A percentile compares a stretch with the other conserved stretches of the same genome.
Conservation (phyloP, 2,113 vertebrate species). For the Irena cyanogastra region DNA sequence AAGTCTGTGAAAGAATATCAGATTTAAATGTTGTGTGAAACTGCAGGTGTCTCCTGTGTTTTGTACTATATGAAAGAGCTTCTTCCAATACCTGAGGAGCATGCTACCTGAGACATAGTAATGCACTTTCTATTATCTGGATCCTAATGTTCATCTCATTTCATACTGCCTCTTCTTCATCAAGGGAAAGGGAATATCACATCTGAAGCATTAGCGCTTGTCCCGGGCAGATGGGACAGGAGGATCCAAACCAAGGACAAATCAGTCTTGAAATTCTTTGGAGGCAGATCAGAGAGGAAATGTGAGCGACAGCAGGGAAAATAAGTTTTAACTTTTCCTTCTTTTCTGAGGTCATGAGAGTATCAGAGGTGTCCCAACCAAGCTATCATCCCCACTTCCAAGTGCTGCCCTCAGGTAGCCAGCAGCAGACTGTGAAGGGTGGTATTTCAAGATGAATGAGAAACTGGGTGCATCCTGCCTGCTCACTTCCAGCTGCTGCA, state of each 20-base stretch:
- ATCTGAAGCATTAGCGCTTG: neutral
- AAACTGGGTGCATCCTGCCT: neutral
- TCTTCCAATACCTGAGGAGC: neutral
- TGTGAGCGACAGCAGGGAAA: neutral
- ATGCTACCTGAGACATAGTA: neutral
- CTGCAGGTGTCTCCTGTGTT: neutral
- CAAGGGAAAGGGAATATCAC: accelerated
- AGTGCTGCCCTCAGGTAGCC: accelerated
- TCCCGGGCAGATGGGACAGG: neutral
- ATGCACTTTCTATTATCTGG: neutral
- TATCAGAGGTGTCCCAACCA: neutral
- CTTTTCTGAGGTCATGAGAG: neutral
- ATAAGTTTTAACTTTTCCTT: neutral
- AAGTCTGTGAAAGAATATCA: neutral
- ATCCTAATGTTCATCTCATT: neutral
- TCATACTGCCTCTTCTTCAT: neutral
- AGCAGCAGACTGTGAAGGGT: neutral
- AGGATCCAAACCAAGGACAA: neutral
- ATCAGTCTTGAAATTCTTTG: neutral
- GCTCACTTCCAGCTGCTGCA: neutral
- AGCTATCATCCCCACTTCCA: neutral
- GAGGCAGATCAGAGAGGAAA: neutral
- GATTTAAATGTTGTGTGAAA: neutral
- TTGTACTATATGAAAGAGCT: neutral
- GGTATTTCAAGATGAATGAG: neutral